These are phyloP conservation scores for Rhagoletis pomonella DNA, from an alignment of 1,140 invertebrate genomes.

Conservation along the genomic window DNA sequence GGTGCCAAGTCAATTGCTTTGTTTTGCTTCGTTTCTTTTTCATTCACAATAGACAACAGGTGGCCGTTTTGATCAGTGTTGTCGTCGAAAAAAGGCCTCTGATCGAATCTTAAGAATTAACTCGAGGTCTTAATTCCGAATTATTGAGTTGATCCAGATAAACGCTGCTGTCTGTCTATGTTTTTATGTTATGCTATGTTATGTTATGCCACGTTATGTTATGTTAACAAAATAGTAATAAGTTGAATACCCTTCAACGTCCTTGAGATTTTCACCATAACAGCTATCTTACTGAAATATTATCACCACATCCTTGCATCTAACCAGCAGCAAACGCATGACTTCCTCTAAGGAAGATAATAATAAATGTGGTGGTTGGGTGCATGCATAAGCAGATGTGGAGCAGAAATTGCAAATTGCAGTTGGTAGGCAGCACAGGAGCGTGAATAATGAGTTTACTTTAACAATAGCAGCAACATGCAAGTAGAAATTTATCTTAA, in stretches of 20 bases:
- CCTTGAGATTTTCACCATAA: no score
- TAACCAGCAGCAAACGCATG: background rate
- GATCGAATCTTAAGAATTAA: no score
- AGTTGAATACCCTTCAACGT: background rate
- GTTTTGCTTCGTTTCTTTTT: no score
- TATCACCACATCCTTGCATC: background rate
- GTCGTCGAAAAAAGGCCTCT: no score
- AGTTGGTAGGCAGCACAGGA: background rate
- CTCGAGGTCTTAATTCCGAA: no score
- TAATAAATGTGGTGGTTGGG: background rate
- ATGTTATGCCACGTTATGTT: background rate
- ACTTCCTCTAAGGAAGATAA: background rate
- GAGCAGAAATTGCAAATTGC: constrained; percentile 18
- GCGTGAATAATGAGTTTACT: constrained; percentile 25
- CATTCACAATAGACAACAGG: no score
- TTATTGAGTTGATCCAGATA: no score
- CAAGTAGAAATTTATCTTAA: background rate
- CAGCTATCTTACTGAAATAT: no score
- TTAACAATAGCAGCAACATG: background rate
- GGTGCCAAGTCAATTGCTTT: no score
- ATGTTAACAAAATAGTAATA: background rate
- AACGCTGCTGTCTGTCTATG: no score
- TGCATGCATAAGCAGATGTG: background rate
- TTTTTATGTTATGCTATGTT: no score
- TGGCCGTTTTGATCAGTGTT: no score